Evolutionary conservation across 2,113 vertebrate genomes (phyloP).

Genomic region (Tychaedon coryphoeus): DNA sequence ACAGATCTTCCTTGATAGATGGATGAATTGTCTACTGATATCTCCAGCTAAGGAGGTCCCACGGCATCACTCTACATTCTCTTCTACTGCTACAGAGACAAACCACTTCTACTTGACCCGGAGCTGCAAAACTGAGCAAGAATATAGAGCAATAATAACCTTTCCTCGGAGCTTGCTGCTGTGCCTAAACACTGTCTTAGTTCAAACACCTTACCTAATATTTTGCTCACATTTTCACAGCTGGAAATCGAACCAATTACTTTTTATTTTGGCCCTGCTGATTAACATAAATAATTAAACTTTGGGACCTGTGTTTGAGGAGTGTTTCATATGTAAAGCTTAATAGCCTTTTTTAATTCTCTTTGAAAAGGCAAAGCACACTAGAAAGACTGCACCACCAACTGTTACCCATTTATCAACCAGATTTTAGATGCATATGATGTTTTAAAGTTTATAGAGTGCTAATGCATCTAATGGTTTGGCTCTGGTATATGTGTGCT

Average conservation of each 20-base stretch:
- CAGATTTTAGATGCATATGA: background rate
- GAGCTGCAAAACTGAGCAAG: background rate
- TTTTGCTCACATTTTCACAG: background rate
- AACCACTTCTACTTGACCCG: background rate
- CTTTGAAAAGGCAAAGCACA: background rate
- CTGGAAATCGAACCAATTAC: background rate
- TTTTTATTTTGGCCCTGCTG: background rate
- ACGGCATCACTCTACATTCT: rapidly evolving
- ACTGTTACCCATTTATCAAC: constrained; percentile 15
- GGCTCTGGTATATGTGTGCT: background rate
- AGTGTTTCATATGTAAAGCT: background rate
- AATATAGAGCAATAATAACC: rapidly evolving
- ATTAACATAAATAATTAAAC: background rate
- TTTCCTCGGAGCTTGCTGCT: background rate
- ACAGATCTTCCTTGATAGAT: background rate
- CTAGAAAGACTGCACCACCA: background rate
- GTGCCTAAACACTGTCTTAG: background rate
- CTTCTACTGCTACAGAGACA: background rate
- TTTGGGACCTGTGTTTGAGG: background rate
- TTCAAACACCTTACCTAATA: background rate
- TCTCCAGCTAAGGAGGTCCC: background rate
- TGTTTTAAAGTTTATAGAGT: background rate
- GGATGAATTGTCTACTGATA: background rate
- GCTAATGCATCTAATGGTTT: background rate
- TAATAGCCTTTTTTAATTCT: background rate